Percentiles rank a stretch among this genome's conserved stretches.
Conservation (phyloP, 1,140 invertebrate genomes). For the Dreissena polymorpha region DNA sequence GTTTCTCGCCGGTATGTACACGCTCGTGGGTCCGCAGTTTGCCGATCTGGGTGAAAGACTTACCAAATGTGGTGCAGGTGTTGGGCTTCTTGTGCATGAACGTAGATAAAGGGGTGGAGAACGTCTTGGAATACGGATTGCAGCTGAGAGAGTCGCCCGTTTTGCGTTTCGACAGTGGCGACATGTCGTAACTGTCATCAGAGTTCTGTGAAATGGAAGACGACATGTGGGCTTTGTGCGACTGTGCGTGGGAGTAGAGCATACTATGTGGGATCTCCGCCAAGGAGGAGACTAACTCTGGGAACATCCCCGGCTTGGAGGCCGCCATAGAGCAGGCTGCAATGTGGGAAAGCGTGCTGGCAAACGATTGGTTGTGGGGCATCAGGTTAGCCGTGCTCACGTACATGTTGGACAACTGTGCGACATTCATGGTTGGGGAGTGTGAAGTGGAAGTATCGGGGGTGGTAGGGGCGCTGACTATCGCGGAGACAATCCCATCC, state of each 20-base stretch:
- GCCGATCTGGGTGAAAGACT: constrained; percentile 70
- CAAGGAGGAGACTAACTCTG: not conserved
- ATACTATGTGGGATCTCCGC: not conserved
- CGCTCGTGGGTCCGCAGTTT: constrained; percentile 70
- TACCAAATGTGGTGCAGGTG: constrained; percentile 64
- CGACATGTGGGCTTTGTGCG: not conserved
- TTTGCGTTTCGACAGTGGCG: constrained; percentile 25
- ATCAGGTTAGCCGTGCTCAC: no score
- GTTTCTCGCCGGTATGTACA: constrained; percentile 74
- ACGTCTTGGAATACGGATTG: constrained; percentile 68
- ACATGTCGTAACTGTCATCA: constrained; percentile 36
- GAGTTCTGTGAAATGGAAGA: constrained; percentile 25
- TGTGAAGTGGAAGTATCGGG: constrained; percentile 25
- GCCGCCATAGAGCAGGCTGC: not conserved
- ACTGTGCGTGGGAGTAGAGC: not conserved
- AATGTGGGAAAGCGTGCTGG: constrained; percentile 20
- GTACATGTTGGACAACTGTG: no score
- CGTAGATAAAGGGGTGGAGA: constrained; percentile 65
- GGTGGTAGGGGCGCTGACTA: constrained; percentile 36
- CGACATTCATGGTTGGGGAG: constrained; percentile 10
- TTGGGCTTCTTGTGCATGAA: constrained; percentile 69
- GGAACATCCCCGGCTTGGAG: constrained; percentile 20
- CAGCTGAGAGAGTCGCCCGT: constrained; percentile 59
- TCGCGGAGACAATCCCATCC: constrained; percentile 43
- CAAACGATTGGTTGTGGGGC: constrained; percentile 27